phyloP scores from a whole-genome alignment of 1,140 invertebrate species.

The Agrypnia vestita region DNA sequence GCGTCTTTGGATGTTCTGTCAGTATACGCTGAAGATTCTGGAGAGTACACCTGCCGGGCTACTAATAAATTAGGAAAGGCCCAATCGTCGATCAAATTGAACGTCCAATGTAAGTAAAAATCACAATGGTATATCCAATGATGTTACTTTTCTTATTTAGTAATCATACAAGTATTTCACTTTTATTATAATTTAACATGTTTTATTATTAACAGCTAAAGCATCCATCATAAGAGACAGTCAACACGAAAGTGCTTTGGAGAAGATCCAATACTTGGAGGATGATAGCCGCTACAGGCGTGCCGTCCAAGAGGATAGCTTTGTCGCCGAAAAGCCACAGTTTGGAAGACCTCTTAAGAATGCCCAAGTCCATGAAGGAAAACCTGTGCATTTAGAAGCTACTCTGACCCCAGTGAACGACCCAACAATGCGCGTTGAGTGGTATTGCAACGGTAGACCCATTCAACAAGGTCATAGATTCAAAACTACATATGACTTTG shows the following conservation, averaged over 20 bases:
- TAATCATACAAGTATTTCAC: too few species aligned
- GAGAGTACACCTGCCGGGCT: constrained; percentile 92
- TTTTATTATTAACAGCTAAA: constrained; percentile 77
- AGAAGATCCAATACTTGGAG: constrained; percentile 94
- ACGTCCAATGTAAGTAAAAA: constrained; percentile 84
- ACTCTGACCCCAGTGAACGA: constrained; percentile 96
- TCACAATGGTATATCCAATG: constrained; percentile 17
- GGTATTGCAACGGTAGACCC: constrained; percentile 94
- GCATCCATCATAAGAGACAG: constrained; percentile 93
- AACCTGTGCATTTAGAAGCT: constrained; percentile 94
- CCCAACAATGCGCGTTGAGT: constrained; percentile 95
- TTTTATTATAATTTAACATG: too few species aligned
- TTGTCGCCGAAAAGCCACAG: constrained; percentile 87
- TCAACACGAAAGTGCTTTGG: constrained; percentile 94
- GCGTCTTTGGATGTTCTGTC: constrained; percentile 93
- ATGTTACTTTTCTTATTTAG: not conserved
- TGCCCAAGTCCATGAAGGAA: constrained; percentile 88
- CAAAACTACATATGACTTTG: constrained; percentile 96
- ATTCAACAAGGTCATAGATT: constrained; percentile 92
- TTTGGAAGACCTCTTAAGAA: constrained; percentile 92
- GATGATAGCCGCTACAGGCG: constrained; percentile 86
- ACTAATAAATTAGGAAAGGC: constrained; percentile 91
- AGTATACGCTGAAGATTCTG: constrained; percentile 95
- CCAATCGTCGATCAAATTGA: constrained; percentile 84
- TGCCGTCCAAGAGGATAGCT: constrained; percentile 80